Evolutionary conservation across 1,140 invertebrate species (phyloP), one percentile per base, ranked within the genome.

Genomic region (Bombus waltoni): DNA sequence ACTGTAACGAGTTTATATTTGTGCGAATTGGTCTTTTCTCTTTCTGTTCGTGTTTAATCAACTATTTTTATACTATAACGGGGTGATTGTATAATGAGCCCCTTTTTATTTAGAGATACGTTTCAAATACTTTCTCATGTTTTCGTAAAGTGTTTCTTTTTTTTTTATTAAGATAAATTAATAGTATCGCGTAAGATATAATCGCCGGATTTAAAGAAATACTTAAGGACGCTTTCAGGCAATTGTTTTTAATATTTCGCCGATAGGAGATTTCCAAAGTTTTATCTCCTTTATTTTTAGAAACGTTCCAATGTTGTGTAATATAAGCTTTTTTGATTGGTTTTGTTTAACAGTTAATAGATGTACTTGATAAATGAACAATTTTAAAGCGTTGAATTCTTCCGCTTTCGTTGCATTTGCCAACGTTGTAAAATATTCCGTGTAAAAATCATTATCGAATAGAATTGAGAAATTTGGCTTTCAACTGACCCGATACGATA

Each of bases 1-100:
- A 83, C 86, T 85, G 79, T 81, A 87, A 85, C 88, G 57, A 81
- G 65, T 77, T 89, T 74, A 85, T 92, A 91, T 93, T 92, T 93
- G 83, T 89, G 88, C 81, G 88, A 66, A 83, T 88, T 88, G 38
- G 81, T 81, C 93, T 88, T 91, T 88, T 88, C 40, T 79, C 22
- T 68, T 70, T 70, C 47, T 66, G 3, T 91, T 47, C 35, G 28
- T 8, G 28, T 18, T 75, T 25, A 8, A 75, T 13, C 73, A 18
- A 35, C 47, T 77, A 32, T 65, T 72, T 83, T 53, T 28, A 25
- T 57, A 40, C 38, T 28, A 9, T 35, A 75, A 53, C 42, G 1
- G 22, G 9, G 10, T 35, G n/a, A 75, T 53, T 8, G 72, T 47
- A 74, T 32, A 47, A 74, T 18, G 71, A 73, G 10, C 13, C 42